Conservation (phyloP, 2,797 vertebrate genomes). For the Fistularia tabacaria region DNA sequence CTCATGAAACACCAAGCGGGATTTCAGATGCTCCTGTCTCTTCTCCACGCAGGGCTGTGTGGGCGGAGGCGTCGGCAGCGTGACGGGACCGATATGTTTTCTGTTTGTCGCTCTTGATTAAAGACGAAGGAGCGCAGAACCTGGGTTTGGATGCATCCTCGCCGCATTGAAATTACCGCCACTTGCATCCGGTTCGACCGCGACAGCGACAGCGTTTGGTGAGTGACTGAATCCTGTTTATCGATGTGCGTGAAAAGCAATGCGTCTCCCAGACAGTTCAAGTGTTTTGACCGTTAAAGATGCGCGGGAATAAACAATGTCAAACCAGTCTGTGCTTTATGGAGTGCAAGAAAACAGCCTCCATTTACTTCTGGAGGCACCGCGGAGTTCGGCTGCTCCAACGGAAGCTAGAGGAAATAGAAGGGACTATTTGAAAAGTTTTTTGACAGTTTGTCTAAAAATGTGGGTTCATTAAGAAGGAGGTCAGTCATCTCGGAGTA, state of each 20-base stretch:
- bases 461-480: constrained; percentile 29
- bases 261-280: too few relatives aligned
- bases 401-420: not conserved
- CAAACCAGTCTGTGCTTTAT: too few relatives aligned
- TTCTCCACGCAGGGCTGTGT: constrained; percentile 20
- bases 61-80: constrained; percentile 2
- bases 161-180: constrained; percentile 17
- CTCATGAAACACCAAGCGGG: constrained; percentile 59
- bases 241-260: too few relatives aligned
- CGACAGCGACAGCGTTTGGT: constrained; percentile 29
- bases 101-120: constrained; percentile 19
- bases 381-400: too few relatives aligned
- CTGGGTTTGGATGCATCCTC: too few relatives aligned
- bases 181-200: constrained; percentile 17
- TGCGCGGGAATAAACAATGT: too few relatives aligned
- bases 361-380: too few relatives aligned
- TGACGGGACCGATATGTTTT: constrained; percentile 13
- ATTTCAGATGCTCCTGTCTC: constrained; percentile 50
- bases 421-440: not conserved
- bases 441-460: constrained; percentile 9
- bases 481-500: constrained; percentile 16
- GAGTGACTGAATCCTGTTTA: constrained; percentile 9
- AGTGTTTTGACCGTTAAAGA: too few relatives aligned
- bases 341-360: too few relatives aligned
- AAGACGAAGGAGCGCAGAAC: constrained; percentile 9